Percentiles rank a stretch among this genome's conserved stretches.
Evolutionary conservation across 1,140 invertebrate genomes (phyloP).

Genomic region (roundworm (Caenorhabditis elegans)): WBcel235 BX284604.4:13958501-13959000

Average conservation of each 20-base stretch:
- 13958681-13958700: constrained; percentile 4
- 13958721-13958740: not conserved
- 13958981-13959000: not conserved
- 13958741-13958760: not conserved
- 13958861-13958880: constrained; percentile 1
- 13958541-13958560: constrained; percentile 61
- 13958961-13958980: not conserved
- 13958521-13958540: constrained; percentile 60
- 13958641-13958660: not conserved
- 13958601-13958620: not conserved
- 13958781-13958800: not conserved
- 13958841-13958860: constrained; percentile 3
- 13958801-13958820: not conserved
- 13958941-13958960: constrained; percentile 18
- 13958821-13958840: not conserved
- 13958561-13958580: constrained; percentile 57
- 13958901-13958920: constrained; percentile 26
- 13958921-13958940: not conserved
- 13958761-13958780: not conserved
- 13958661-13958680: constrained; percentile 5
- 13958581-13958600: constrained; percentile 15
- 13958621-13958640: not conserved
- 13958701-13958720: constrained; percentile 7
- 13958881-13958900: constrained; percentile 4
- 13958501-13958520: constrained; percentile 62